Percentiles rank a stretch among this genome's conserved stretches.
These are phyloP conservation scores for Ciconia nigra DNA, from an alignment of 2,797 vertebrate species.

Conservation along the genomic window DNA sequence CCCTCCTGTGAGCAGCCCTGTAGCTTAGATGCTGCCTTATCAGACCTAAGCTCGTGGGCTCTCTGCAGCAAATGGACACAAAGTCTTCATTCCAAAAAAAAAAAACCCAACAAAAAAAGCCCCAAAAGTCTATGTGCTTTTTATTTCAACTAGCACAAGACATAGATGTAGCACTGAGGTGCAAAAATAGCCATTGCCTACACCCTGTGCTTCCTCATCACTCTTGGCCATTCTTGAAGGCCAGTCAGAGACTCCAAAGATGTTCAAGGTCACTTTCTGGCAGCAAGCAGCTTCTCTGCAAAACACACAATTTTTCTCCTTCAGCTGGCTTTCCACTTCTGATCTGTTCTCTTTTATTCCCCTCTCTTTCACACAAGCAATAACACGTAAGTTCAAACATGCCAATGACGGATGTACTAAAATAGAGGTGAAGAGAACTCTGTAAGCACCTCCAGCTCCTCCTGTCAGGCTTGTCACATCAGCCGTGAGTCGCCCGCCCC, in stretches of 20 bases:
- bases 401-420: background rate
- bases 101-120: background rate
- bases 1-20: background rate
- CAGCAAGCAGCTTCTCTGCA: background rate
- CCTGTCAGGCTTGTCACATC: background rate
- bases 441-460: background rate
- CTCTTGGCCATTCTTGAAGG: background rate
- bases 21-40: background rate
- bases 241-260: background rate
- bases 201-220: background rate
- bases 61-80: background rate
- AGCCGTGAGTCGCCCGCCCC: no score
- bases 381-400: background rate
- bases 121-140: background rate
- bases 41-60: background rate
- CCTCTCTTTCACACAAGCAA: background rate
- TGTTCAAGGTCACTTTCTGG: background rate
- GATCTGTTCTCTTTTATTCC: background rate
- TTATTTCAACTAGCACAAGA: background rate
- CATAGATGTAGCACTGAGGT: background rate
- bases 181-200: background rate
- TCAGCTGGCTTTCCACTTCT: background rate
- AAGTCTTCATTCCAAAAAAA: background rate
- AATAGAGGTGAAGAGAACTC: slow-evolving; percentile 23
- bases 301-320: background rate